These are phyloP conservation scores for Marmota flaviventris DNA, from an alignment of 2,113 vertebrate genomes.

Conservation along the genomic window DNA sequence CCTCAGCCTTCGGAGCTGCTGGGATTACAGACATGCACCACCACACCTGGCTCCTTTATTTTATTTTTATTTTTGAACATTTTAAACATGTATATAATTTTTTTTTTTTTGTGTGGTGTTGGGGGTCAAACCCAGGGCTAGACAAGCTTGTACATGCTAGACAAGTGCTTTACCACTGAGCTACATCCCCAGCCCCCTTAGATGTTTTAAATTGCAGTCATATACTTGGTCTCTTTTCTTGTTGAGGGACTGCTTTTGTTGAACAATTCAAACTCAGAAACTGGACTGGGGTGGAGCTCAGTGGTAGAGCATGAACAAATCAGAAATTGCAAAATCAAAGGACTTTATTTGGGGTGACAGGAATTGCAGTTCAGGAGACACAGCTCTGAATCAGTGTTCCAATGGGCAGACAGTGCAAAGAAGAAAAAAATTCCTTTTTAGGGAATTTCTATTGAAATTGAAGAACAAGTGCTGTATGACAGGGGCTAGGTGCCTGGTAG, in stretches of 20 bases:
- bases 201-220: background rate
- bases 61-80: too few species aligned
- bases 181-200: background rate
- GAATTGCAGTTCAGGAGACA: background rate
- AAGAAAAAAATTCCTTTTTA: background rate
- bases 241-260: background rate
- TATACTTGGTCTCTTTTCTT: conserved; percentile 10
- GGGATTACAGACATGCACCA: too few species aligned
- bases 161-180: background rate
- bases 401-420: background rate
- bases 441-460: background rate
- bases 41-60: background rate
- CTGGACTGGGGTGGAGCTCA: background rate
- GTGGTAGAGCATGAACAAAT: background rate
- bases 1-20: too few species aligned
- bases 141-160: background rate
- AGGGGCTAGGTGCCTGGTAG: background rate
- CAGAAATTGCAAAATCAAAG: background rate
- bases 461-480: background rate
- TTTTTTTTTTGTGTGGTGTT: background rate
- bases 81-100: too few species aligned
- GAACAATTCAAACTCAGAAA: background rate
- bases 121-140: background rate
- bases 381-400: background rate
- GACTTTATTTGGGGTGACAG: background rate